These are phyloP conservation scores for Drosophila virilis DNA, from an alignment of 1,140 invertebrate species.

Conservation along the genomic window DNA sequence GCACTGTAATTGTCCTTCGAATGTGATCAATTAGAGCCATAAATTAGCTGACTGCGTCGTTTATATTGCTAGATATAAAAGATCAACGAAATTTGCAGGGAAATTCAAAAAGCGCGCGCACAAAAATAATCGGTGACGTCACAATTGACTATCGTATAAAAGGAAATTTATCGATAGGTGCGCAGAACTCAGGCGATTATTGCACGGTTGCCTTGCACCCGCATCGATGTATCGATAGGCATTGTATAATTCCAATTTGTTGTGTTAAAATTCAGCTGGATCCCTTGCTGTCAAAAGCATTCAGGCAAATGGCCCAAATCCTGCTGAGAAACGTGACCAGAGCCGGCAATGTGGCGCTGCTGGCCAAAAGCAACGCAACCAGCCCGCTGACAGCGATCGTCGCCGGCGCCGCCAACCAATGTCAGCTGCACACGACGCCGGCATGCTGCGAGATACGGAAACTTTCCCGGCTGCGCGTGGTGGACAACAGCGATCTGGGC, in stretches of 20 bases:
- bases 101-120: background rate
- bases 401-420: conserved; percentile 11
- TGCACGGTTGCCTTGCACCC: background rate
- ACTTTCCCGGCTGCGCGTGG: conserved; percentile 92
- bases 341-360: conserved; percentile 17
- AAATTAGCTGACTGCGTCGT: background rate
- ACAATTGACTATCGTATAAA: conserved; percentile 1
- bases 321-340: conserved; percentile 23
- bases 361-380: conserved; percentile 31
- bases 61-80: background rate
- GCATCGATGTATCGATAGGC: conserved; percentile 28
- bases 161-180: conserved; percentile 15
- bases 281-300: too few species aligned
- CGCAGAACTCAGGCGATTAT: background rate
- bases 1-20: background rate
- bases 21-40: background rate
- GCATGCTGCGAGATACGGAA: conserved; percentile 88
- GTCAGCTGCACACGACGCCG: conserved; percentile 86
- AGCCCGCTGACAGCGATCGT: conserved; percentile 8
- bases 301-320: conserved; percentile 40
- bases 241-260: conserved; percentile 48
- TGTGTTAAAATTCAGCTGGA: conserved; percentile 20
- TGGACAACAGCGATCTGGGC: conserved; percentile 98
- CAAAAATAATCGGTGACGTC: background rate
- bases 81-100: background rate